These are phyloP conservation scores for Drosophila diplacantha DNA, from an alignment of 2,888 invertebrate genomes.

Conservation along the genomic window DNA sequence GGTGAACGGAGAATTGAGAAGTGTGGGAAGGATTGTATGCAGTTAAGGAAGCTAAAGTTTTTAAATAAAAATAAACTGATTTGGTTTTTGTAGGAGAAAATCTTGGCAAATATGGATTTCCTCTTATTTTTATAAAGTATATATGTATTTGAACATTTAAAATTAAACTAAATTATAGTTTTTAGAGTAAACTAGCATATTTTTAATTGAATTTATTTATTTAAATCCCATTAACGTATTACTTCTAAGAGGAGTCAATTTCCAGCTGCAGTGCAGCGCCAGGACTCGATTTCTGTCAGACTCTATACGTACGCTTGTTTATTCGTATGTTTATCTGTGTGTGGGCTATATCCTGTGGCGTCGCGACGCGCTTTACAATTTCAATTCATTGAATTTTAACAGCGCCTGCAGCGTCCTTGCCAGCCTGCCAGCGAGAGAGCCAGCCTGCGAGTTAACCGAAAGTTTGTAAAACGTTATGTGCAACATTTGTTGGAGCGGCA, in stretches of 20 bases:
- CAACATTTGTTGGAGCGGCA: constrained; percentile 32
- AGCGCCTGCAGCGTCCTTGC: constrained; percentile 47
- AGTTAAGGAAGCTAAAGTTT: not conserved
- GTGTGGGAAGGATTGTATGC: too few relatives aligned
- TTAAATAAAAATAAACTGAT: not conserved
- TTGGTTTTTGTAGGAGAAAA: not conserved
- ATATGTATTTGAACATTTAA: not conserved
- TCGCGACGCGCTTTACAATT: constrained; percentile 65
- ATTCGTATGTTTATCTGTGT: constrained; percentile 19
- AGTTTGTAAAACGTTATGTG: constrained; percentile 67
- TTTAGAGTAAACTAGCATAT: not conserved
- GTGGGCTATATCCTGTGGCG: constrained; percentile 45
- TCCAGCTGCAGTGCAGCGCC: not conserved
- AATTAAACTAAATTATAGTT: not conserved
- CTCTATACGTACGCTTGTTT: constrained; percentile 13
- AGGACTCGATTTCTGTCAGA: constrained; percentile 17
- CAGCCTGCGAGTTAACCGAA: constrained; percentile 45
- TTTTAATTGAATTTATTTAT: not conserved
- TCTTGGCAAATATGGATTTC: too few relatives aligned
- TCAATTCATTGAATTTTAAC: constrained; percentile 74
- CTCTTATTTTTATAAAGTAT: too few relatives aligned
- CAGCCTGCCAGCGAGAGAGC: constrained; percentile 9
- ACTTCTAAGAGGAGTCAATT: too few relatives aligned
- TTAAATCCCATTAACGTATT: too few relatives aligned
- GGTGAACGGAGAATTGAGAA: too few relatives aligned